Evolutionary conservation across 2,888 invertebrate species (phyloP), one percentile per base, ranked within the genome.

Genomic region (Idaea dimidiata): DNA sequence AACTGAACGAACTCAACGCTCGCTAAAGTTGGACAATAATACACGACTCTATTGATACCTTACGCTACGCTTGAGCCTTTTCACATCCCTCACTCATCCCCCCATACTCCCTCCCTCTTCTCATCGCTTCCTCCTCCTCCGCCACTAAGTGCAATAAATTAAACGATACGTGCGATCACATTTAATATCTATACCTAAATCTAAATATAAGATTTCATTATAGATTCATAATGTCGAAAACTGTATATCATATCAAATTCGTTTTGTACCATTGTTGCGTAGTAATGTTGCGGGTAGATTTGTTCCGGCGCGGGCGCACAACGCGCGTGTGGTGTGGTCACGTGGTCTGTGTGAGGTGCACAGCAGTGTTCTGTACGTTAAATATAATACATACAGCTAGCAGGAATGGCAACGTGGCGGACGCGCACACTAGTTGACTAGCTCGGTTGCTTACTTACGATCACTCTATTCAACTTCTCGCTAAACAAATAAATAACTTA

Each of bases 401-500:
- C 81, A 80, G 83, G 79, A 83, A 88, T 88, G 89, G 88, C 89
- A 86, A 84, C 87, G 84, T 82, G 87, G 84, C 76, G 74, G 69
- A 64, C 73, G 71, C 69, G 70, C 66, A 68, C 89, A 82, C 89
- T 74, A 73, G 80, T 81, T 91, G 91, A 91, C 91, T 91, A 91
- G 91, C 90, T 90, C 84, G 81, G 84, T 90, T 89, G 88, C 89
- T 87, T 86, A 88, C 82, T 78, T 86, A 87, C 83, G 80, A 85
- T 84, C 83, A 83, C 81, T 83, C 83, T 79, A 81, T 82, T 80
- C 81, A 78, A 84, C 76, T 81, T 87, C 87, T 88, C 88, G 86
- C 91, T 89, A 89, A 80, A 81, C 81, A 88, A 91, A 91, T 91
- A 91, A 91, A 91, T 91, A 88, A 91, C 88, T 90, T 89, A 90